Base-by-base conservation (phyloP, 2,888 invertebrate species). In the Galerucella nymphaeae region DNA sequence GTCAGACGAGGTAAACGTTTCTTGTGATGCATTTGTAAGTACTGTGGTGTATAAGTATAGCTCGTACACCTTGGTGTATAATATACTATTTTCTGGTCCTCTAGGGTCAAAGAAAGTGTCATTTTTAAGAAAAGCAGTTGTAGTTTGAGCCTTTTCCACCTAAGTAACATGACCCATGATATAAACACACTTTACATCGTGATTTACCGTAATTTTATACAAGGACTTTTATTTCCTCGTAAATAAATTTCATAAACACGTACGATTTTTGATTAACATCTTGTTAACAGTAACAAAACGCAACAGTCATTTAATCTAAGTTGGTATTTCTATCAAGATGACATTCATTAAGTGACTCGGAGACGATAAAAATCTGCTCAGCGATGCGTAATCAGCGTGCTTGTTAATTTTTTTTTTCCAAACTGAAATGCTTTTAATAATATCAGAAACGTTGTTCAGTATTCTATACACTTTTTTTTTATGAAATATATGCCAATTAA, bases 361-460 rank as follows among this genome's bases (percentile, higher is more conserved):
- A n/a, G 10, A 13, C 16, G 73, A 70, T 73, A 70, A 66, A 73
- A 73, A 70, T 73, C 66, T 62, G 73, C 57, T 70, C 63, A 66
- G n/a, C 73, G 70, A 64, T 66, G 70, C 70, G 70, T 65, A 67
- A 57, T 63, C 48, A 45, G 45, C 63, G 42, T 65, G 65, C 63
- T 73, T 62, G 66, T 66, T 73, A 70, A 23, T 38, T 58, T 59
- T 69, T 69, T 72, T 64, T 63, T 59, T 38, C 48, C 30, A 38
- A 45, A n/a, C 58, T 48, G 42, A 18, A 42, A 62, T 18, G 59
- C 59, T 48, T 48, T 67, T 67, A 67, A 67, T 67, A 67, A 67
- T 61, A 67, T 67, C 67, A 23, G 41, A 67, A 20, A 41, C 16
- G n/a, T 42, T 14, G 45, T 42, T 58, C 57, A 13, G 58, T 23